Evolutionary conservation across 2,888 invertebrate species (phyloP).

Genomic region (Tinea pellionella): DNA sequence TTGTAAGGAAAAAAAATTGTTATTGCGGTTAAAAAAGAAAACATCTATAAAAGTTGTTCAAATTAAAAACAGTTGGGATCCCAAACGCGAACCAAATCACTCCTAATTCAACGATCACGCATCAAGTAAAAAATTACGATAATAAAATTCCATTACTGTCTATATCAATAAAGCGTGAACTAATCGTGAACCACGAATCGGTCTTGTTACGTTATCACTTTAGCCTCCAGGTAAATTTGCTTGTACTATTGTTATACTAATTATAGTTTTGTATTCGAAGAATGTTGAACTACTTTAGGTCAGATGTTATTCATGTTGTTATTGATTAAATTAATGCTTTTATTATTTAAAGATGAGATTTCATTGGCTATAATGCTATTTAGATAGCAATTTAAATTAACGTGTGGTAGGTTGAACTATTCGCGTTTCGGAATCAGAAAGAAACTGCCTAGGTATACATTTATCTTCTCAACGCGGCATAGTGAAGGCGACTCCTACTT

Average conservation of each 20-base stretch:
- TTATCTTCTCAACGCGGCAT: no score
- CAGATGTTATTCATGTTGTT: background rate
- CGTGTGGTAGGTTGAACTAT: no score
- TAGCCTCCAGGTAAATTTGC: background rate
- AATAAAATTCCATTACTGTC: conserved; percentile 34
- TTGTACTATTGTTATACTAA: background rate
- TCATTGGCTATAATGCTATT: no score
- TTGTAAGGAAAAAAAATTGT: no score
- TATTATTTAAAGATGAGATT: background rate
- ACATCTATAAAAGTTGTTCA: background rate
- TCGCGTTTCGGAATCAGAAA: no score
- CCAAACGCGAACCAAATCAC: background rate
- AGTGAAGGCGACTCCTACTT: no score
- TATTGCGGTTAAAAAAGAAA: no score
- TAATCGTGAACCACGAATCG: conserved; percentile 20
- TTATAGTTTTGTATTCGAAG: background rate
- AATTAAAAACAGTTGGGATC: background rate
- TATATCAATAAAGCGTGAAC: conserved; percentile 27
- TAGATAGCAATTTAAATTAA: no score
- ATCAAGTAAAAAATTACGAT: conserved; percentile 32
- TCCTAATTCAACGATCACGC: conserved; percentile 30
- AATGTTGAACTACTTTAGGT: background rate
- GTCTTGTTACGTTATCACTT: background rate
- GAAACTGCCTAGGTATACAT: no score
- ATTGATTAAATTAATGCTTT: background rate